Evolutionary conservation across 2,797 vertebrate species (phyloP), one percentile per base, ranked within the genome.

Genomic region (Rhinogobio ventralis): DNA sequence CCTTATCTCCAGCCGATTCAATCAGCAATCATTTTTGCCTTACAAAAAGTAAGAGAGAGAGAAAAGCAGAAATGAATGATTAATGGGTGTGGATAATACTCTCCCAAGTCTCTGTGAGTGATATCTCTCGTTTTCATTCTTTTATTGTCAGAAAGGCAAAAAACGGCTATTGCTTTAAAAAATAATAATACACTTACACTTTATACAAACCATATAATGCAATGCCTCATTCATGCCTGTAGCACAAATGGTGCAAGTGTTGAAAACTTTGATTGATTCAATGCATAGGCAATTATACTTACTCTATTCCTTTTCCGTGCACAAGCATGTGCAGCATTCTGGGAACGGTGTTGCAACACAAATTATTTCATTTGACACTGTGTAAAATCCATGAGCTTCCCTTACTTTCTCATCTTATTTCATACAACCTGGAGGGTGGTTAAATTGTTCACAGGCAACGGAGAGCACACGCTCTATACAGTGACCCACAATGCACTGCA

Each of bases 401-500:
- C 42, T 81, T 81, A 57, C 36, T 45, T 71, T 42, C 20, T 73
- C 80, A 51, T 30, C 55, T 82, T 25, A 45, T 78, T 81, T 71
- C 33, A 72, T 64, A 62, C 53, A 36, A n/a, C 79, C 74, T 83
- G 76, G 20, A 46, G 53, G 62, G 42, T 78, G 33, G 66, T 39
- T 72, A 82, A 77, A 86, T 82, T 82, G 28, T 45, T 15, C 45
- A 39, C 4, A 71, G 30, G 67, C 36, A 51, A 53, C 19, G 9
- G 36, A 79, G 71, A 53, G n/a, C 75, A 83, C 55, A 45, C 49
- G 79, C 33, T 30, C 68, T 33, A 55, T 84, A 83, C 74, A 46
- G 75, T 86, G 62, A 57, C 53, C 75, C 69, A 87, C 55, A 86
- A 79, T 86, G 71, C 86, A 84, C 62, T 67, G 55, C 45, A 25